Percentiles rank a stretch among this genome's conserved stretches.
phyloP scores from a whole-genome alignment of 1,140 invertebrate species.

The Lepidurus arcticus region DNA sequence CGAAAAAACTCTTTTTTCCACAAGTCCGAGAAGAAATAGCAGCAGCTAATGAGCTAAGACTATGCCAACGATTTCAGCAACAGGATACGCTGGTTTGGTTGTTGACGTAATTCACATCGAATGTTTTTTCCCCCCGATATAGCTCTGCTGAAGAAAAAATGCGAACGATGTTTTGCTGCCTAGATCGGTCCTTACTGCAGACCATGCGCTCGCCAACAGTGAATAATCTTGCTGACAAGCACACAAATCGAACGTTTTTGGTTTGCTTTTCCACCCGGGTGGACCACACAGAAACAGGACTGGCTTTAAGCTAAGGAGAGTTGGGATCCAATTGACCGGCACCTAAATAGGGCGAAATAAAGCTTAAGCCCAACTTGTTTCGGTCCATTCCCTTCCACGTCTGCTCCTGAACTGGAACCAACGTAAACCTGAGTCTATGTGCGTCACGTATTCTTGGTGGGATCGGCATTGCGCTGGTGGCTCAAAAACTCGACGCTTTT shows the following conservation, averaged over 20 bases:
- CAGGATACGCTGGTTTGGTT: background rate
- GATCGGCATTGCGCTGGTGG: slow-evolving; percentile 7
- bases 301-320: background rate
- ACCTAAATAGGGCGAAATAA: background rate
- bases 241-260: no score
- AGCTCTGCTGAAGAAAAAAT: background rate
- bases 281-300: background rate
- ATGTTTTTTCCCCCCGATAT: background rate
- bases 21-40: background rate
- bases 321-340: background rate
- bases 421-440: slow-evolving; percentile 11
- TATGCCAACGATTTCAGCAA: slow-evolving; percentile 21
- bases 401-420: slow-evolving; percentile 1
- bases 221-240: no score
- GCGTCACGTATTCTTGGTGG: slow-evolving; percentile 2
- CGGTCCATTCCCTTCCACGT: background rate
- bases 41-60: background rate
- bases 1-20: background rate
- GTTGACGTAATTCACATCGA: slow-evolving; percentile 13
- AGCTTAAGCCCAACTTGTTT: background rate
- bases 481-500: slow-evolving; percentile 15
- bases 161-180: background rate
- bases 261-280: no score
- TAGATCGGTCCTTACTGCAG: background rate
- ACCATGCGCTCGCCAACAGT: no score